Evolutionary conservation across 2,888 invertebrate genomes (phyloP), one percentile per base, ranked within the genome.

Genomic region (Pomacea canaliculata): DNA sequence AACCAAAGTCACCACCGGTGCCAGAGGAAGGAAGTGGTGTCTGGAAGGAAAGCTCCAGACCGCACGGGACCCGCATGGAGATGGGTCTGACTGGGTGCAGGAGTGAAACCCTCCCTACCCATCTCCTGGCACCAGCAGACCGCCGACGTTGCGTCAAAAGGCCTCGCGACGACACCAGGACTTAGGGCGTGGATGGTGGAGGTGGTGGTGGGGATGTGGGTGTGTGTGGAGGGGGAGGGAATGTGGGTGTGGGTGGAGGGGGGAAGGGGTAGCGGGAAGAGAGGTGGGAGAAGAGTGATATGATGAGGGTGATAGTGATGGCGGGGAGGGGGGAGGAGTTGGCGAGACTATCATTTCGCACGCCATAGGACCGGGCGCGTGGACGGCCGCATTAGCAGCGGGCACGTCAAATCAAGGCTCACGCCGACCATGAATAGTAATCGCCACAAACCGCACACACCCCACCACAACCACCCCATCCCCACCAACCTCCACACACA

Each of bases 381-480:
- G 68, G 68, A n/a, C 18, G 48, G 48, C 13, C 68, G 37, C 68
- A 68, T 68, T 68, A 68, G 68, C 48, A 19, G 13, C 19, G 13
- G 37, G 19, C 9, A 68, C 68, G 70, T 59, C 59, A 70, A 70
- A 70, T 70, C 70, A 70, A 70, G 51, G 70, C 70, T 27, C 12
- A 13, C 9, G 18, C 16, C n/a, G 19, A 13, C 70, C 23, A 70
- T 70, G 70, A 70, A 70, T 70, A 70, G 56, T 70, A 70, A 70
- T 70, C 56, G 68, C 68, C 27, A 63, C n/a, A 63, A 63, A 63
- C 63, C 63, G 63, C 63, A 63, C 10, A 2, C 37, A 10, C 10
- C 63, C n/a, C 63, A 18, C 27, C 63, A 23, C 63, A 8, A 9
- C 63, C n/a, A 23, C 23, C 10, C 19, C 27, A 2, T 10, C 27